phyloP scores from a whole-genome alignment of 2,888 invertebrate genomes.

The Tetrapedia diversipes region DNA sequence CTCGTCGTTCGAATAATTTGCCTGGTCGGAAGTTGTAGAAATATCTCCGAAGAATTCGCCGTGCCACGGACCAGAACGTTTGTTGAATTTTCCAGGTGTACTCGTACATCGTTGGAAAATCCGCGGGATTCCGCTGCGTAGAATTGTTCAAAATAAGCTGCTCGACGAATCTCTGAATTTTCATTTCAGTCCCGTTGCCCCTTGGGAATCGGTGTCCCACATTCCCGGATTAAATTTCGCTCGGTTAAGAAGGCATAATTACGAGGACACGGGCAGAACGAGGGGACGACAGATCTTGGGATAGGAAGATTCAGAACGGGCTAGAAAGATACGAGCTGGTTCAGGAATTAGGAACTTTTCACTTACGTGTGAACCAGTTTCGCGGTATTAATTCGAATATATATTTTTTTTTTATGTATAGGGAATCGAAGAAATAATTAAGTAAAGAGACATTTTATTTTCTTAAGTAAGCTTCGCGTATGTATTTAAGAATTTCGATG shows the following conservation, averaged over 20 bases:
- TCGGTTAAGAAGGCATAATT: conserved; percentile 22
- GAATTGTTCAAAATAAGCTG: background rate
- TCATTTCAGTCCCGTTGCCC: background rate
- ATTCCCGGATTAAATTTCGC: conserved; percentile 38
- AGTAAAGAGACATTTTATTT: no score
- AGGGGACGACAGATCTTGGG: background rate
- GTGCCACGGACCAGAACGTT: background rate
- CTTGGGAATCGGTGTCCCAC: background rate
- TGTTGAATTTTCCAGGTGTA: background rate
- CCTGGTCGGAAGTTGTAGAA: background rate
- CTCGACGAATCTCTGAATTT: conserved; percentile 1
- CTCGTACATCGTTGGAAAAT: background rate
- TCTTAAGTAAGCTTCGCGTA: no score
- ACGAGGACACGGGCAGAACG: conserved; percentile 1
- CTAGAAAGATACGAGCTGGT: background rate
- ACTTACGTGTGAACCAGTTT: no score
- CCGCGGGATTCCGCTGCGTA: background rate
- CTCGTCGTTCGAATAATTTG: background rate
- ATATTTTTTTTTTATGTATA: no score
- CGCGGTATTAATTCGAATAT: no score
- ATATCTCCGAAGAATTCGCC: conserved; percentile 1
- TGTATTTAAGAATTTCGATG: no score
- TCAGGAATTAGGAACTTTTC: background rate
- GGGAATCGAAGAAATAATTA: no score
- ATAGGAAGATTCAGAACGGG: background rate